Conservation (phyloP, 2,113 vertebrate species). For the Callipepla squamata region DNA sequence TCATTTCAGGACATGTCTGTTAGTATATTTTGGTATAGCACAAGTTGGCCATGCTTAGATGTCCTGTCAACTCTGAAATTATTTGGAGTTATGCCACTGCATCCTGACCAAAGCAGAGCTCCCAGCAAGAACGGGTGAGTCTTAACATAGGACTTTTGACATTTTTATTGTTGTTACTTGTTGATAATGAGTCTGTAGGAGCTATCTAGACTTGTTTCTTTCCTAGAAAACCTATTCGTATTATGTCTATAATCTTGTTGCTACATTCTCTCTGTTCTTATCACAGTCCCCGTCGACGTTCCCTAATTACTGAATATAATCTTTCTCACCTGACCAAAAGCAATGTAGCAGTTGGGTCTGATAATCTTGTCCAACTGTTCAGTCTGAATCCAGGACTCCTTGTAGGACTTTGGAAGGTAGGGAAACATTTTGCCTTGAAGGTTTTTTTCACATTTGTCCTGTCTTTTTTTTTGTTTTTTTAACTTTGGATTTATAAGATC, state of each 20-base stretch:
- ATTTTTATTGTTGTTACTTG: background rate
- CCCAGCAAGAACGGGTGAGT: conserved; percentile 70
- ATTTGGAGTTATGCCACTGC: conserved; percentile 79
- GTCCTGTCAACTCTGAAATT: conserved; percentile 80
- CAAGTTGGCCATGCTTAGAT: conserved; percentile 72
- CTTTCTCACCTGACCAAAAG: conserved; percentile 63
- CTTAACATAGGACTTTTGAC: background rate
- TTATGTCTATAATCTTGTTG: background rate
- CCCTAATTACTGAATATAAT: conserved; percentile 80
- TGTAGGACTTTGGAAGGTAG: conserved; percentile 89
- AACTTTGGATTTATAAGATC: background rate
- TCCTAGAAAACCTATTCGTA: background rate
- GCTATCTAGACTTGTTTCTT: background rate
- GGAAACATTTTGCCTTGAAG: background rate
- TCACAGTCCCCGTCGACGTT: conserved; percentile 78
- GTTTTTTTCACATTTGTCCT: background rate
- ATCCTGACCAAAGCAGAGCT: conserved; percentile 55
- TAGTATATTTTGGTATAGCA: conserved; percentile 81
- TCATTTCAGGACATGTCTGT: conserved; percentile 80
- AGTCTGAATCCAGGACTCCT: conserved; percentile 78
- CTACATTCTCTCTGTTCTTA: background rate
- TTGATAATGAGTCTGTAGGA: background rate
- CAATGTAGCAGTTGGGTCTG: conserved; percentile 72
- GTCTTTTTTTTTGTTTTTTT: background rate
- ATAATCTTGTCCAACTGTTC: conserved; percentile 79